phyloP scores from a whole-genome alignment of 2,113 vertebrate species.

The Lamprologus callipterus region DNA sequence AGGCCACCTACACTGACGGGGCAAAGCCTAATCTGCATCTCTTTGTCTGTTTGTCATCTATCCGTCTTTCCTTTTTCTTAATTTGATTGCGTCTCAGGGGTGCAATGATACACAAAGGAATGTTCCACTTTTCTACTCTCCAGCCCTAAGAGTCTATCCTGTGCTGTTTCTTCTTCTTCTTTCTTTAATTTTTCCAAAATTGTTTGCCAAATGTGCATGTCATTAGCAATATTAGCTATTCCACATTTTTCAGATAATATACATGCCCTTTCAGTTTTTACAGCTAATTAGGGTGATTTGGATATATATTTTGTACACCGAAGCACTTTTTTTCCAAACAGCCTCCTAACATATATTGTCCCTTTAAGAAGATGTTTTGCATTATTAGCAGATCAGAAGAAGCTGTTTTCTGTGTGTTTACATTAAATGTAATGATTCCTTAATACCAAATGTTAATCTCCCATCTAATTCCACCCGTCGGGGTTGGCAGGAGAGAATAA shows the following conservation, averaged over 20 bases:
- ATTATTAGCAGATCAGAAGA: conserved; percentile 1
- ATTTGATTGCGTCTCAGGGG: background rate
- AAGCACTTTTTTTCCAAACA: background rate
- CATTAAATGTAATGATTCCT: conserved; percentile 13
- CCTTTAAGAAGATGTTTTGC: background rate
- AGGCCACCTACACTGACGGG: conserved; percentile 41
- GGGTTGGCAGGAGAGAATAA: background rate
- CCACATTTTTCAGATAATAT: background rate
- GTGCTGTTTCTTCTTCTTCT: background rate
- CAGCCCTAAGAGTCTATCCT: background rate
- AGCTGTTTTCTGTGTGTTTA: conserved; percentile 13
- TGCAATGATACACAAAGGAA: too few species aligned
- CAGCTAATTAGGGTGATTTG: background rate
- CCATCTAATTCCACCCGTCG: conserved; percentile 23
- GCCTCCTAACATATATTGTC: background rate
- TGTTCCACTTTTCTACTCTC: background rate
- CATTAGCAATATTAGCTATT: background rate
- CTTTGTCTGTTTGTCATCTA: background rate
- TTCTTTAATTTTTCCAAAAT: background rate
- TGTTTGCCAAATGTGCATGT: background rate
- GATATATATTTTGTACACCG: background rate
- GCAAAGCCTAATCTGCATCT: conserved; percentile 50
- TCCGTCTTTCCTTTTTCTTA: background rate
- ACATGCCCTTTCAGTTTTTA: background rate
- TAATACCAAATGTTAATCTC: conserved; percentile 39